These are phyloP conservation scores for Spodoptera littoralis DNA, from an alignment of 2,888 invertebrate species.

Conservation along the genomic window DNA sequence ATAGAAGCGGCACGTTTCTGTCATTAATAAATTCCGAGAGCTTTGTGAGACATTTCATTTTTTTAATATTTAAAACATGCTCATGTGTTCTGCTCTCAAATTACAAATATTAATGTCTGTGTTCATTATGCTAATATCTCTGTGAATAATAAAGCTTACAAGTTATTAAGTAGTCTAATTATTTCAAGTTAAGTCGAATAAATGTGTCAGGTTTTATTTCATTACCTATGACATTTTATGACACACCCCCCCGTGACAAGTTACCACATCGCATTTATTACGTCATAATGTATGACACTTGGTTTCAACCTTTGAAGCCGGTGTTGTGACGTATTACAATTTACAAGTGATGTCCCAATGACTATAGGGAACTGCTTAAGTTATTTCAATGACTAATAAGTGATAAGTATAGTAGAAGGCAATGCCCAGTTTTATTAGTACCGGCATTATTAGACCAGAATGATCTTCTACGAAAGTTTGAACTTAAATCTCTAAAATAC, in stretches of 20 bases:
- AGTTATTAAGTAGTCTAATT: too few relatives aligned
- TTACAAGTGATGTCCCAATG: slow-evolving; percentile 12
- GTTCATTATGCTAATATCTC: too few relatives aligned
- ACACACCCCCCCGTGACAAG: slow-evolving; percentile 32
- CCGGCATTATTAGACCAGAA: too few relatives aligned
- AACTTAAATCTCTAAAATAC: too few relatives aligned
- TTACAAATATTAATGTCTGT: slow-evolving; percentile 20
- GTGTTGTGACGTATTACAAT: too few relatives aligned
- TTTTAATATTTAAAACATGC: slow-evolving; percentile 21
- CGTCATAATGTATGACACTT: slow-evolving; percentile 1
- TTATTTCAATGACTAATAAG: too few relatives aligned
- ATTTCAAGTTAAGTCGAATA: too few relatives aligned
- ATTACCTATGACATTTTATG: slow-evolving; percentile 15
- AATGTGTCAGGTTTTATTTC: background rate
- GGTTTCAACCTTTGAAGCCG: too few relatives aligned
- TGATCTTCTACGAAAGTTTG: too few relatives aligned
- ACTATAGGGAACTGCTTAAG: background rate
- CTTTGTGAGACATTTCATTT: slow-evolving; percentile 39
- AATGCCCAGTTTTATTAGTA: too few relatives aligned
- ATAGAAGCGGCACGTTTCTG: slow-evolving; percentile 66
- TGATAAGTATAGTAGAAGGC: too few relatives aligned
- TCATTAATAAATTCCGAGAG: slow-evolving; percentile 56
- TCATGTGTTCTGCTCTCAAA: slow-evolving; percentile 21
- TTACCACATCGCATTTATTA: slow-evolving; percentile 12
- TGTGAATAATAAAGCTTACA: too few relatives aligned